Evolutionary conservation across 2,888 invertebrate genomes (phyloP).

Genomic region (Drosophila antonietae): DNA sequence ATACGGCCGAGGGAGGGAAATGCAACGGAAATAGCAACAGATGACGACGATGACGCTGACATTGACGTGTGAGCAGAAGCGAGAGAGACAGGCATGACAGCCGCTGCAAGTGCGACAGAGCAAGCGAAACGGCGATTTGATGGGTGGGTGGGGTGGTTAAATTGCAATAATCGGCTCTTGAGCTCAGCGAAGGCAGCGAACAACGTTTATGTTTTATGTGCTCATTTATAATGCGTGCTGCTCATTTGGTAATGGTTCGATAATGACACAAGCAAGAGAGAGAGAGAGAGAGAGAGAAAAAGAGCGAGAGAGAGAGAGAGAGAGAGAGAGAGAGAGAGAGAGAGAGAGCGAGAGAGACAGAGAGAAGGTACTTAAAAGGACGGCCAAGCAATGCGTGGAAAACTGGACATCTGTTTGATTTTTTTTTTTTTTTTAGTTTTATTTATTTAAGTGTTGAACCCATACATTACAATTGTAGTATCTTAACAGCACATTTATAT

Average conservation of each 20-base stretch:
- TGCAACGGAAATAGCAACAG: slow-evolving; percentile 66
- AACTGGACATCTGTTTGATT: slow-evolving; percentile 74
- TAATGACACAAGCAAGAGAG: slow-evolving; percentile 69
- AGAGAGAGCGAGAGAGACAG: not conserved
- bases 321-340: not conserved
- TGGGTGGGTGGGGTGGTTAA: slow-evolving; percentile 70
- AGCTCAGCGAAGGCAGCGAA: slow-evolving; percentile 64
- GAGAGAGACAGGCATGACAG: not conserved
- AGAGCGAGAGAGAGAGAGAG: not conserved
- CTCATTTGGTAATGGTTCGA: slow-evolving; percentile 81
- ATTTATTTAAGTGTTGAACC: too few species aligned
- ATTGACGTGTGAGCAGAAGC: slow-evolving; percentile 33
- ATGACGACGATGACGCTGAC: slow-evolving; percentile 49
- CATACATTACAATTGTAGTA: too few species aligned
- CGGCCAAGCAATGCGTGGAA: slow-evolving; percentile 66
- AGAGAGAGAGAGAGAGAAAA: not conserved
- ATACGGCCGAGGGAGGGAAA: slow-evolving; percentile 3
- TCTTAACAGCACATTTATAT: too few species aligned
- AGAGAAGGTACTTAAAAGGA: slow-evolving; percentile 53
- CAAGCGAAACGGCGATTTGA: slow-evolving; percentile 2
- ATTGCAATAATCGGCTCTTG: slow-evolving; percentile 82
- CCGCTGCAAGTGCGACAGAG: slow-evolving; percentile 3
- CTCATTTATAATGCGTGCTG: slow-evolving; percentile 78
- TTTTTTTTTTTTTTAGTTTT: too few species aligned
- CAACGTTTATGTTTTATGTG: slow-evolving; percentile 81